Evolutionary conservation across 2,888 invertebrate genomes (phyloP), one percentile per base, ranked within the genome.

Genomic region (Microdon myrmicae): DNA sequence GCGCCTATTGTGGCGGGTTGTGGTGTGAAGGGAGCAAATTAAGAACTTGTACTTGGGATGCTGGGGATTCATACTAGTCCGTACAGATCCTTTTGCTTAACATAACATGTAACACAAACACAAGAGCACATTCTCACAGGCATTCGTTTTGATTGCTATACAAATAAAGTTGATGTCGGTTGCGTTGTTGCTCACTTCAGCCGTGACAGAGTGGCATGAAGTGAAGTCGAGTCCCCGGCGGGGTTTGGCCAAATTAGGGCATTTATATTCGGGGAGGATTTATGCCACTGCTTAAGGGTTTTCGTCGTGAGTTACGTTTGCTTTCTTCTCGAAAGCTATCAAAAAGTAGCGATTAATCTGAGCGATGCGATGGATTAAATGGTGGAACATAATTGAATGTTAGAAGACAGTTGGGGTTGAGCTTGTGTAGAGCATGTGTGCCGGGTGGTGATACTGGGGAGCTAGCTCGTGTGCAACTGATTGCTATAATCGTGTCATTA

Each of bases 341-440:
- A 64, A 64, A 61, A 64, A 64, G 64, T 45, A 53, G 51, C 64
- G 64, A 64, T 64, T 64, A 64, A 58, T 64, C 64, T 64, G 58
- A 64, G 64, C 64, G 41, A 58, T 64, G 58, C 64, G 45, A 58
- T 53, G 64, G 64, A 64, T 64, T 64, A 64, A 58, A 45, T 28
- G 35, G 43, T 47, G 29, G 51, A 45, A 58, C 64, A 58, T 64
- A 64, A 64, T 64, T 64, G 64, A 64, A 64, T 64, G 51, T 64
- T 58, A 51, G 31, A 38, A 19, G 12, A 12, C 7, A 31, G 31
- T 8, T 8, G 32, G 48, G 26, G 32, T 31, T 14, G 12, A 22
- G 28, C 10, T 13, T 35, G 13, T 16, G 9, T 32, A 4, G 12
- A 10, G 19, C 9, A 9, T n/a, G 23, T 22, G 25, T 17, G n/a